Base-by-base conservation (phyloP, 53 echinoderm and acorn worm genomes). In the Astropecten irregularis region DNA sequence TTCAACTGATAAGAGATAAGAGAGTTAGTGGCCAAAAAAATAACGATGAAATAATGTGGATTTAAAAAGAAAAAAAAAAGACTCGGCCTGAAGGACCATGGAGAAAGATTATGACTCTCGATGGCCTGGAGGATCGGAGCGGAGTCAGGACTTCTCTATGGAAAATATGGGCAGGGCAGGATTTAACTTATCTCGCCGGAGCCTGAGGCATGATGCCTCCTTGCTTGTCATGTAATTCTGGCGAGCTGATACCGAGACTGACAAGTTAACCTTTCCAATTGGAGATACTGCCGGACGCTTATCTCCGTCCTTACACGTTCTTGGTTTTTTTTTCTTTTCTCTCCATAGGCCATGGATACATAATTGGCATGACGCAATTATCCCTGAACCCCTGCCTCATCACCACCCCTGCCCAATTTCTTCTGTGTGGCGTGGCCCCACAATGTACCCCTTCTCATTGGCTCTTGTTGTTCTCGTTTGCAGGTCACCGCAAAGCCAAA, bases 231-330 rank as follows among this genome's bases (percentile, higher is more conserved):
- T 56, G 55, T 74, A 74, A 73, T 36, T 74, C 40, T 74, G 40
- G 56, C 50, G 16, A 38, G 74, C 74, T 57, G 57, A 57, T 57
- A 57, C 56, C 56, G 39, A 25, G 36, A 55, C 50, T 74, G 74
- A 74, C 74, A 74, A 40, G 74, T 74, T 73, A 74, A 74, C 74
- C 74, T 74, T 74, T 74, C 50, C 50, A 35, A 55, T 20, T 37
- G 13, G 56, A 74, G 73, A 74, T 74, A 74, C 74, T 4, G 57
- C 9, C 36, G n/a, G n/a, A n/a, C n/a, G 21, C 74, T 74, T 74
- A 74, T 74, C 74, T 74, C 38, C 27, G 20, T 20, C 74, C 40
- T 30, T 40, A 37, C 74, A 74, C 56, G 50, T 55, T 37, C 36
- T 20, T 37, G 23, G n/a, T n/a, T 57, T 73, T 53, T 52, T 20